phyloP scores from a whole-genome alignment of 2,888 invertebrate genomes.

The Abrostola triplasia region DNA sequence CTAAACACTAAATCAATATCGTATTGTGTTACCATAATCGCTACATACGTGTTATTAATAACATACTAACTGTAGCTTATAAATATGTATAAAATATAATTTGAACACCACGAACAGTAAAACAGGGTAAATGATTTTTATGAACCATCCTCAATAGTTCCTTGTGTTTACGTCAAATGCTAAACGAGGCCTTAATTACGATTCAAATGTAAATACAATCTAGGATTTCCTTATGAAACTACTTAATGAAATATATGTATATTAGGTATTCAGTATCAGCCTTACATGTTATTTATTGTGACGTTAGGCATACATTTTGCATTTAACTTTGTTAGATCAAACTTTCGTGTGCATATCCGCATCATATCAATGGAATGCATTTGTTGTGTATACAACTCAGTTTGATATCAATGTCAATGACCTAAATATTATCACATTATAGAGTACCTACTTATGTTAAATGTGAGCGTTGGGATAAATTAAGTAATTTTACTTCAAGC shows the following conservation, averaged over 20 bases:
- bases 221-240: conserved; percentile 52
- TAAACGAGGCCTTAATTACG: conserved; percentile 54
- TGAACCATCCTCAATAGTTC: conserved; percentile 56
- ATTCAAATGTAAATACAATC: conserved; percentile 53
- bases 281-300: conserved; percentile 4
- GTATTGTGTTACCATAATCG: conserved; percentile 21
- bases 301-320: conserved; percentile 2
- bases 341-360: neutral
- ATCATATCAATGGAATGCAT: neutral
- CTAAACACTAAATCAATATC: conserved; percentile 55
- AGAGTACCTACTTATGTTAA: neutral
- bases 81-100: conserved; percentile 12
- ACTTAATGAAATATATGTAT: conserved; percentile 14
- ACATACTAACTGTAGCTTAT: conserved; percentile 24
- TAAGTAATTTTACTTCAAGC: too few species aligned
- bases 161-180: conserved; percentile 60
- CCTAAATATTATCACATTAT: neutral
- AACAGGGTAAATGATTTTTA: conserved; percentile 44
- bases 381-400: neutral
- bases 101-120: conserved; percentile 26
- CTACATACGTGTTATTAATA: conserved; percentile 23
- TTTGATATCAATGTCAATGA: conserved; percentile 1
- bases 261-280: conserved; percentile 5
- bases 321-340: conserved; percentile 3
- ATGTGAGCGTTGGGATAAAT: too few species aligned